Base-by-base conservation (phyloP, 2,888 invertebrate genomes). In the Protophormia terraenovae region DNA sequence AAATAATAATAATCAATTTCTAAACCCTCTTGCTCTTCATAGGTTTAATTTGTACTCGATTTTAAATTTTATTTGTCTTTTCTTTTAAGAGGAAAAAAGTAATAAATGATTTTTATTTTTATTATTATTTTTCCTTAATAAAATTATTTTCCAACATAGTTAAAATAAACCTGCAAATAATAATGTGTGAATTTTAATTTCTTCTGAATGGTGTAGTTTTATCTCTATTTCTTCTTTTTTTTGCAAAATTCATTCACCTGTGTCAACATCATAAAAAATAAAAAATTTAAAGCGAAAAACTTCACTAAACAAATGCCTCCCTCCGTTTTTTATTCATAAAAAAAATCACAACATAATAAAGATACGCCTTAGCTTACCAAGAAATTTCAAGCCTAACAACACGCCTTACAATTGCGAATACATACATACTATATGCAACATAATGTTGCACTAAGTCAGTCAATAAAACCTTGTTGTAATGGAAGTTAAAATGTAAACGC, bases 401-500 rank as follows among this genome's bases (percentile, higher is more conserved):
- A 35, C 32, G 45, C 32, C 55, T 60, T 22, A 4, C 32, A n/a
- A 24, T 2, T n/a, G 1, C 10, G 50, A 3, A 1, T n/a, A 47
- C 58, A 29, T 58, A 24, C 1, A 12, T 69, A 27, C 41, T 19
- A 35, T 60, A 47, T 73, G 47, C 58, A 66, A 73, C 80, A 80
- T 58, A 41, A 38, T 80, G 73, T 80, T 50, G 50, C 64, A 69
- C 53, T 67, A 14, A 6, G 67, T n/a, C 38, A 67, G 66, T 66
- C 16, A 47, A 19, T 1, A 7, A 19, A 47, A 72, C 45, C 80
- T 80, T 24, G 72, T 64, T 80, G 29, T 41, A 67, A 58, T 76
- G 69, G 24, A 58, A 75, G 75, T 82, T 82, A 71, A 64, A 73
- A 71, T 64, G 64, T 55, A 85, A 82, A 85, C 85, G 82, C 85